phyloP scores from a whole-genome alignment of 2,113 vertebrate species.

The Festucalex cinctus region DNA sequence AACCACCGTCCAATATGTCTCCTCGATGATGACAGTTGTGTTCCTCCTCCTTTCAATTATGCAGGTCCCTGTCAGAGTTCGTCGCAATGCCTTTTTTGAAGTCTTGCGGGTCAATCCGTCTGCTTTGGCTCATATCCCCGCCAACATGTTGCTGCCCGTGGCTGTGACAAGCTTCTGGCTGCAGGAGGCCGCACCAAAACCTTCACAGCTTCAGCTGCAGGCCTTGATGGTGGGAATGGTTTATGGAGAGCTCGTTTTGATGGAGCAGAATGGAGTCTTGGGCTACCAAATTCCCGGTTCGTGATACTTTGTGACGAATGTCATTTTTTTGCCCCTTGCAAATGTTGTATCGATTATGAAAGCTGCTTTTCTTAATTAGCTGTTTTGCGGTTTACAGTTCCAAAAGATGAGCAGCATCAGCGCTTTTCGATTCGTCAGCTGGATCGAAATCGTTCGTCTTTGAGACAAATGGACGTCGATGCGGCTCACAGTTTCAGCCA shows the following conservation, averaged over 20 bases:
- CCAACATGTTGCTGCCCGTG: conserved; percentile 53
- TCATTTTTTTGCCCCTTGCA: background rate
- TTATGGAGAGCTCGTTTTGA: conserved; percentile 60
- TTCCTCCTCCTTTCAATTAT: background rate
- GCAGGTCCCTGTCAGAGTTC: conserved; percentile 42
- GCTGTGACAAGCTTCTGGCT: conserved; percentile 69
- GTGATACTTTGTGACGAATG: conserved; percentile 4
- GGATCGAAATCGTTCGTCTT: conserved; percentile 49
- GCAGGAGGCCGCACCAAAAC: conserved; percentile 52
- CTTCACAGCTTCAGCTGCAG: conserved; percentile 47
- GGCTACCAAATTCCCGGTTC: conserved; percentile 27
- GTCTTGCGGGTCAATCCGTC: conserved; percentile 55
- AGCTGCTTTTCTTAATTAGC: background rate
- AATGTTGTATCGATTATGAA: background rate
- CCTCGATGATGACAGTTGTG: background rate
- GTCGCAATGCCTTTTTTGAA: conserved; percentile 52
- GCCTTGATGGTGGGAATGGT: conserved; percentile 65
- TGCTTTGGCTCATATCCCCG: conserved; percentile 42
- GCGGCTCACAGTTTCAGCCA: conserved; percentile 84
- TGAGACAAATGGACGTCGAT: conserved; percentile 70
- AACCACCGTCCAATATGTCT: background rate
- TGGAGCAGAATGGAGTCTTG: conserved; percentile 29
- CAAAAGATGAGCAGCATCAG: conserved; percentile 45
- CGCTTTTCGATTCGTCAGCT: conserved; percentile 29
- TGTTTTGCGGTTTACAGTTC: conserved; percentile 19